phyloP scores from a whole-genome alignment of 2,797 vertebrate genomes.

The Intellagama lesueurii region DNA sequence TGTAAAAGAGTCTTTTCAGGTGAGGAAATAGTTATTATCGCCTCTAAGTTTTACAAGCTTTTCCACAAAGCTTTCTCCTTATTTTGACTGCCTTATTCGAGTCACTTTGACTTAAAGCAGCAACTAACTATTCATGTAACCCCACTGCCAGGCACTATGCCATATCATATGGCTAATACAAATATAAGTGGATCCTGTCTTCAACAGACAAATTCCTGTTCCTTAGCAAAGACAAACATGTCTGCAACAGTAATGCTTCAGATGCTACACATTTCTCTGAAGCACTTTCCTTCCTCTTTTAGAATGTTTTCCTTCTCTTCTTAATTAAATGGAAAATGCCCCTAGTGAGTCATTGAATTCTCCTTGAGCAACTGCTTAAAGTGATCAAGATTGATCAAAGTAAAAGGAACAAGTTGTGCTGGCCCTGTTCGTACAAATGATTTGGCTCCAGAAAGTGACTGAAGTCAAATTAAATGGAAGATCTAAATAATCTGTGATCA shows the following conservation, averaged over 20 bases:
- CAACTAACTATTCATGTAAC: background rate
- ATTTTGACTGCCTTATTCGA: constrained; percentile 19
- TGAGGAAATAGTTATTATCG: background rate
- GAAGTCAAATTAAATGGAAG: constrained; percentile 71
- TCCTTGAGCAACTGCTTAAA: constrained; percentile 65
- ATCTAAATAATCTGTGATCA: constrained; percentile 74
- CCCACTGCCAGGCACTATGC: background rate
- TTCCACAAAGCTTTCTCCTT: background rate
- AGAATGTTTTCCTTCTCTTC: constrained; percentile 54
- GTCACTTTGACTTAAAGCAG: constrained; percentile 10
- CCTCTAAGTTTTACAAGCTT: background rate
- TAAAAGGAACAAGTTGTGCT: constrained; percentile 60
- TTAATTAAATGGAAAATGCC: constrained; percentile 73
- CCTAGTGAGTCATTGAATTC: constrained; percentile 67
- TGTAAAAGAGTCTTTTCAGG: too few species aligned
- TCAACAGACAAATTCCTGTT: background rate
- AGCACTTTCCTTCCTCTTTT: constrained; percentile 42
- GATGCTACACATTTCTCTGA: background rate
- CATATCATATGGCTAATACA: background rate
- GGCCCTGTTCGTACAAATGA: constrained; percentile 68
- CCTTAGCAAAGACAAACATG: background rate
- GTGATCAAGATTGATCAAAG: constrained; percentile 71
- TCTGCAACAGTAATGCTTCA: background rate
- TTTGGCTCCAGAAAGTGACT: constrained; percentile 71
- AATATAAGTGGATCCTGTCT: background rate